Percentiles rank a stretch among this genome's conserved stretches.
Evolutionary conservation across 2,888 invertebrate genomes (phyloP).

Genomic region (Philaethria dido): DNA sequence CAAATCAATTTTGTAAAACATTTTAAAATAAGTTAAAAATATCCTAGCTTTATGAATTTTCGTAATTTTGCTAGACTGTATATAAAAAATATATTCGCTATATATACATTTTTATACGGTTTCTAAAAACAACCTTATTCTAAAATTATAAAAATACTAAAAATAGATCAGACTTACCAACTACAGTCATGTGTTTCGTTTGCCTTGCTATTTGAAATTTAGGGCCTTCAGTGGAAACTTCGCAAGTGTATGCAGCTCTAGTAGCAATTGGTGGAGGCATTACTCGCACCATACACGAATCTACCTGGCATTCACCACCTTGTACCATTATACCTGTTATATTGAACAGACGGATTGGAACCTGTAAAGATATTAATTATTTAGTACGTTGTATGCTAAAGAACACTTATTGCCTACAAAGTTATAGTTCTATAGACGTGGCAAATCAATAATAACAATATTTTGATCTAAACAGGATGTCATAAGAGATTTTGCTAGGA

Average conservation of each 20-base stretch:
- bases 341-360: slow-evolving; percentile 73
- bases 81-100: too few relatives aligned
- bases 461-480: too few relatives aligned
- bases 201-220: slow-evolving; percentile 75
- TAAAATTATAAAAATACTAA: too few relatives aligned
- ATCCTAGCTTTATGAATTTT: too few relatives aligned
- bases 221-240: slow-evolving; percentile 77
- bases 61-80: too few relatives aligned
- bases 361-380: slow-evolving; percentile 53
- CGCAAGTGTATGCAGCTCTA: slow-evolving; percentile 73
- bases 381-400: background rate
- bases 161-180: slow-evolving; percentile 66
- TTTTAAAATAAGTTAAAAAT: too few relatives aligned
- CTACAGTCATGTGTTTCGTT: slow-evolving; percentile 78
- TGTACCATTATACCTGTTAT: slow-evolving; percentile 74
- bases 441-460: too few relatives aligned
- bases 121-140: too few relatives aligned
- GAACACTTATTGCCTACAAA: background rate
- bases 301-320: slow-evolving; percentile 68
- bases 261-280: slow-evolving; percentile 75
- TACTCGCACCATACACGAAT: slow-evolving; percentile 71
- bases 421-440: background rate
- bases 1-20: too few relatives aligned
- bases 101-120: too few relatives aligned
- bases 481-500: too few relatives aligned